These are phyloP conservation scores for Leuciscus waleckii DNA, from an alignment of 2,797 vertebrate species.

Conservation along the genomic window DNA sequence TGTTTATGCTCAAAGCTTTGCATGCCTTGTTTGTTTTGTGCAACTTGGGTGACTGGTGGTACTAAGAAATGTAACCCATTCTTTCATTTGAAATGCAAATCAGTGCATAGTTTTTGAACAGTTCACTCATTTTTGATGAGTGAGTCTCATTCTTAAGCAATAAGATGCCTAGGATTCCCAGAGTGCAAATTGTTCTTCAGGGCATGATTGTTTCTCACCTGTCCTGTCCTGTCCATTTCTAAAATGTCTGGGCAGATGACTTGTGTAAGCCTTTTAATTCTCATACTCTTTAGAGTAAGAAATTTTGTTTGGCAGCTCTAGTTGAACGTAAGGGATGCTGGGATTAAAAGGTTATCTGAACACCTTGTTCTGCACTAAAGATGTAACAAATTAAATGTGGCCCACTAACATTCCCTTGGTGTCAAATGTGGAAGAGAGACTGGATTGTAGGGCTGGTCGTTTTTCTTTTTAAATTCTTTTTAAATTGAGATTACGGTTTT, in stretches of 20 bases:
- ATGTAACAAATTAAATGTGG: background rate
- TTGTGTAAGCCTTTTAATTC: background rate
- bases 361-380: background rate
- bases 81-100: background rate
- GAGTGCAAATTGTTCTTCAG: slow-evolving; percentile 19
- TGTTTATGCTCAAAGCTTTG: slow-evolving; percentile 3
- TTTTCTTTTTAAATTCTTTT: no score
- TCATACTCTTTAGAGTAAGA: background rate
- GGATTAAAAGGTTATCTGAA: background rate
- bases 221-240: background rate
- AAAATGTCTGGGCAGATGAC: background rate
- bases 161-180: slow-evolving; percentile 13
- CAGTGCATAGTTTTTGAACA: background rate
- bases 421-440: background rate
- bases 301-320: background rate
- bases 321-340: background rate
- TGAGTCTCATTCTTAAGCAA: slow-evolving; percentile 6
- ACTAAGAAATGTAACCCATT: background rate
- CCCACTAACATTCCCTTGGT: background rate
- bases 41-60: background rate
- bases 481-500: no score
- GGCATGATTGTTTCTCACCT: background rate
- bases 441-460: no score
- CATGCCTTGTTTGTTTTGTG: slow-evolving; percentile 28
- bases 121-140: background rate